Percentiles rank a stretch among this genome's conserved stretches.
phyloP scores from a whole-genome alignment of 2,888 invertebrate species.

The Syritta pipiens region DNA sequence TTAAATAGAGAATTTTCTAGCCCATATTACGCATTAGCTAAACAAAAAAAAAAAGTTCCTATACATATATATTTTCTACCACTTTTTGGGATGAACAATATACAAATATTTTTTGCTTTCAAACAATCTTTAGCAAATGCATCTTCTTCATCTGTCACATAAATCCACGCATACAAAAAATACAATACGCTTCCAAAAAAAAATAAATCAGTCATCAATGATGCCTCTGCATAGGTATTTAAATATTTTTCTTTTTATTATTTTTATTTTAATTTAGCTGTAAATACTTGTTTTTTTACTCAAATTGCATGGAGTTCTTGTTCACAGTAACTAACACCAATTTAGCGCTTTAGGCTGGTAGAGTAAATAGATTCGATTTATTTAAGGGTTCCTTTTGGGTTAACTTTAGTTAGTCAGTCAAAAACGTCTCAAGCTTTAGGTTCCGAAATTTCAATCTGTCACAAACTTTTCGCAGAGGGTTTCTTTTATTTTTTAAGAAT shows the following conservation, averaged over 20 bases:
- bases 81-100: constrained; percentile 19
- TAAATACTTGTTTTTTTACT: background rate
- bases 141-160: constrained; percentile 16
- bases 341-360: no score
- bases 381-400: no score
- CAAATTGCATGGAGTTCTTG: background rate
- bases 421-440: no score
- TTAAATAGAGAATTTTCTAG: constrained; percentile 60
- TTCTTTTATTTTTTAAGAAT: no score
- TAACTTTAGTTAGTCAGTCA: no score
- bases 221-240: constrained; percentile 38
- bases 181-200: constrained; percentile 15
- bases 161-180: constrained; percentile 6
- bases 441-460: no score
- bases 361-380: no score
- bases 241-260: background rate
- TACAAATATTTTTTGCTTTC: constrained; percentile 20
- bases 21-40: constrained; percentile 45
- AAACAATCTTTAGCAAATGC: constrained; percentile 4
- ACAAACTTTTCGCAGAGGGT: no score
- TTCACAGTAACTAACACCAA: background rate
- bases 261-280: background rate
- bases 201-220: constrained; percentile 12
- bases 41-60: constrained; percentile 54
- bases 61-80: constrained; percentile 37